Evolutionary conservation across 2,113 vertebrate species (phyloP).

Genomic region (Actenoides lindsayi): DNA sequence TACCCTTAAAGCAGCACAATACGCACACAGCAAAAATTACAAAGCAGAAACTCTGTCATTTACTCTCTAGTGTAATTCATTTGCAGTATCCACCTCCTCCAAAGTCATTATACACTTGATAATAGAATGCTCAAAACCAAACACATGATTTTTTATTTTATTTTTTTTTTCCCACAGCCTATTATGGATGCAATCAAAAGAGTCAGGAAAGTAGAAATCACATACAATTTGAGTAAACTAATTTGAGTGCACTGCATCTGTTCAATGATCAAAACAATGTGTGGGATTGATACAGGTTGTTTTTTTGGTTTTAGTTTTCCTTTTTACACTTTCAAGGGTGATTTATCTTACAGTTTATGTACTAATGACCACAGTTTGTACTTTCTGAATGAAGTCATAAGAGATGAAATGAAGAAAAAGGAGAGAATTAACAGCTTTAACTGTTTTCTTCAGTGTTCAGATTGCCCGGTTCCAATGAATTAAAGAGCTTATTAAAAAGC

Average conservation of each 20-base stretch:
- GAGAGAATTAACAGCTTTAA: not conserved
- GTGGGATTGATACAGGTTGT: not conserved
- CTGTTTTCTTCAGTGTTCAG: not conserved
- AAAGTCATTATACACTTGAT: conserved; percentile 18
- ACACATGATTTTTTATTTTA: not conserved
- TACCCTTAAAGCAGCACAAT: conserved; percentile 21
- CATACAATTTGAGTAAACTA: not conserved
- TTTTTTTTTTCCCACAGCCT: not conserved
- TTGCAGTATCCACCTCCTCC: not conserved
- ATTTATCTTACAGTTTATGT: not conserved
- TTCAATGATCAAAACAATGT: not conserved
- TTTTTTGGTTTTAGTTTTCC: not conserved
- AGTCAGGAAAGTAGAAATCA: conserved; percentile 10
- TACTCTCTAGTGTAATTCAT: not conserved
- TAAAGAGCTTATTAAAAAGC: not conserved
- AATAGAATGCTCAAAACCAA: conserved; percentile 39
- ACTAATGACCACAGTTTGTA: not conserved
- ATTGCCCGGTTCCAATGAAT: not conserved
- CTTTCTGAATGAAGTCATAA: not conserved
- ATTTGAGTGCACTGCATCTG: not conserved
- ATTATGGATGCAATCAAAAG: conserved; percentile 26
- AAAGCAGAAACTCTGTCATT: not conserved
- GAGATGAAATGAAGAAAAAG: not conserved
- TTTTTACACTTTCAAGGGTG: not conserved
- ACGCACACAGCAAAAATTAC: conserved; percentile 6